Percentiles rank a stretch among this genome's conserved stretches.
These are phyloP conservation scores for Gyps fulvus DNA, from an alignment of 2,113 vertebrate genomes.

Conservation along the genomic window DNA sequence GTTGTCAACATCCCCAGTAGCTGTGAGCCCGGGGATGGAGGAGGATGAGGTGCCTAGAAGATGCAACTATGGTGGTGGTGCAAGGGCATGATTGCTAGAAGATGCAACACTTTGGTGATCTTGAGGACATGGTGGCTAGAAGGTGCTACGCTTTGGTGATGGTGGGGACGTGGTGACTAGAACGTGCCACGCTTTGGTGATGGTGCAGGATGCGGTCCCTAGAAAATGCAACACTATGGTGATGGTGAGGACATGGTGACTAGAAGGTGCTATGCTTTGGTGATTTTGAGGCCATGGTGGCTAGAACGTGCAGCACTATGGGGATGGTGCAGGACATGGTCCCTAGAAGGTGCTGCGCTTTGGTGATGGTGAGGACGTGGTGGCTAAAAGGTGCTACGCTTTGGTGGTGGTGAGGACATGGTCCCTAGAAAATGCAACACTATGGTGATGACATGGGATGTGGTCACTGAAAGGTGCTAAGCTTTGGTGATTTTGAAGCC, in stretches of 20 bases:
- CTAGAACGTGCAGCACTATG: too few species aligned
- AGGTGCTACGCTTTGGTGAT: not conserved
- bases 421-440: accelerated
- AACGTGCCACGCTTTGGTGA: accelerated
- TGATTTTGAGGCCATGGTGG: accelerated
- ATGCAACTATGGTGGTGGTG: accelerated
- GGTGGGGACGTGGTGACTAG: not conserved
- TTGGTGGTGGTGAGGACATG: accelerated
- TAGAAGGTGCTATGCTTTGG: too few species aligned
- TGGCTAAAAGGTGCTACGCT: not conserved
- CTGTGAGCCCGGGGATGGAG: not conserved
- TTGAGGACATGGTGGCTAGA: not conserved
- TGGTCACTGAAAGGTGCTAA: accelerated
- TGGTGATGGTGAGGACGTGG: not conserved
- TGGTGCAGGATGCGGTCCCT: accelerated
- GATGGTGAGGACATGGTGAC: accelerated
- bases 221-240: accelerated
- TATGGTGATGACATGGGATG: accelerated
- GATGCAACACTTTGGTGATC: not conserved
- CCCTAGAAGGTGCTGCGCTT: not conserved
- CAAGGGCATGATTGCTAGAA: not conserved
- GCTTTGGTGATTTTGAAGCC: too few species aligned
- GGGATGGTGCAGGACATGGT: too few species aligned
- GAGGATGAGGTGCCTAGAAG: not conserved
- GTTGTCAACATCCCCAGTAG: too few species aligned